Percentiles rank a stretch among this genome's conserved stretches.
Conservation (phyloP, 2,797 vertebrate genomes). For the Echeneis naucrates region DNA sequence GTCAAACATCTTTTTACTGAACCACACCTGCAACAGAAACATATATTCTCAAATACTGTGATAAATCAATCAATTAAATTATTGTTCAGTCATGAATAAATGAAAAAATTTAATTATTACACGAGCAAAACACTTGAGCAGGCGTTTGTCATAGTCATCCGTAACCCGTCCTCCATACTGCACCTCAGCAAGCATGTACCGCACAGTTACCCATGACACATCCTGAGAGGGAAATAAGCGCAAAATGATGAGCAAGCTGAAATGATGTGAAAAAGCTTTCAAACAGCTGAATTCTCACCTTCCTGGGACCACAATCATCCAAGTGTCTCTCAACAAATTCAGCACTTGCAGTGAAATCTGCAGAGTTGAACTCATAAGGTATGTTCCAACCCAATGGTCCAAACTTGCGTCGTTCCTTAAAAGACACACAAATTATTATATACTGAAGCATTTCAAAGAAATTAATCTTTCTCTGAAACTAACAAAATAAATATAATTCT, state of each 20-base stretch:
- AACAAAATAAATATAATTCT: background rate
- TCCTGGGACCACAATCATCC: conserved; percentile 80
- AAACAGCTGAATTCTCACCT: conserved; percentile 40
- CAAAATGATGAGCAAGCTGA: conserved; percentile 1
- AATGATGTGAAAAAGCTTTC: conserved; percentile 60
- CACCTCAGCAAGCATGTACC: conserved; percentile 87
- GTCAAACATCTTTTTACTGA: conserved; percentile 87
- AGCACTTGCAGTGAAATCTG: conserved; percentile 87
- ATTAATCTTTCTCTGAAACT: background rate
- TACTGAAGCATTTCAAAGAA: too few species aligned
- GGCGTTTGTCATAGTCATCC: conserved; percentile 88
- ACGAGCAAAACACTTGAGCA: conserved; percentile 87
- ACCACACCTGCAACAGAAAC: conserved; percentile 85
- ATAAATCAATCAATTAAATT: background rate
- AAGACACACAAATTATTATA: conserved; percentile 5
- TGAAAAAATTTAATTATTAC: conserved; percentile 45
- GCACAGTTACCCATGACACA: conserved; percentile 86
- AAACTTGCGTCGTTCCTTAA: conserved; percentile 88
- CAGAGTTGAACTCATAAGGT: conserved; percentile 89
- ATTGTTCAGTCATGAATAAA: conserved; percentile 11
- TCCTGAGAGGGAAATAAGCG: conserved; percentile 69
- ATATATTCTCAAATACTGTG: conserved; percentile 8
- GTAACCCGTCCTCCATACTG: conserved; percentile 88
- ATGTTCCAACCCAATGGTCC: conserved; percentile 90
- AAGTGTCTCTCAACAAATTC: conserved; percentile 88